Evolutionary conservation across 2,113 vertebrate genomes (phyloP), one percentile per base, ranked within the genome.

Genomic region (Diglossa brunneiventris): DNA sequence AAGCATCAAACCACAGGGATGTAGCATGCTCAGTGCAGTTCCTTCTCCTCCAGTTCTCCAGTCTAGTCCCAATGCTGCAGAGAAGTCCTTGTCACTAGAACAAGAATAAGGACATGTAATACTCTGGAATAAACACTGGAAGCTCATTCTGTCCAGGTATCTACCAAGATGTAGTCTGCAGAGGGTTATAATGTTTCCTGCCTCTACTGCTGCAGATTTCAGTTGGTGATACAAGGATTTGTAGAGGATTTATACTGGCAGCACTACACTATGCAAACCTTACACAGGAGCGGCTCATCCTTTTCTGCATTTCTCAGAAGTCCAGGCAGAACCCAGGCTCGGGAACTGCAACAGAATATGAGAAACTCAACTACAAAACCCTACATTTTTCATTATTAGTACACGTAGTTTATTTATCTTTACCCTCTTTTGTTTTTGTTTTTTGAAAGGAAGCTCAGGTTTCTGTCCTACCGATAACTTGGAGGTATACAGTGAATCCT

Each of bases 151-250:
- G 6, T 28, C 33, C 16, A 0, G 1, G 8, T 70, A 55, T 52
- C 33, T 37, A 61, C 33, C 31, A 59, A 49, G 30, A 72, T 12
- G 6, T 15, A 8, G 4, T 44, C 26, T 64, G 21, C 31, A 66
- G 26, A 70, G 28, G 17, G 69, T 24, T 3, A 2, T 6, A 19
- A 10, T 8, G 1, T 61, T 55, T 61, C 23, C 56, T 83, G 8
- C 16, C 26, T 23, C 9, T 58, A 2, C 13, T 35, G 50, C 13
- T 26, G 16, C 41, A 69, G 30, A 22, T 37, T 46, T 69, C 50
- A 12, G 3, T 9, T 79, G 31, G 8, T 5, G 1, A 21, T 7
- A 3, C 9, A 31, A 14, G 8, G 7, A 4, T 33, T 44, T 30
- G 16, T 9, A 66, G 31, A 26, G 20, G 11, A 50, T 18, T 5